phyloP scores from a whole-genome alignment of 1,140 invertebrate genomes.

The Battus philenor region DNA sequence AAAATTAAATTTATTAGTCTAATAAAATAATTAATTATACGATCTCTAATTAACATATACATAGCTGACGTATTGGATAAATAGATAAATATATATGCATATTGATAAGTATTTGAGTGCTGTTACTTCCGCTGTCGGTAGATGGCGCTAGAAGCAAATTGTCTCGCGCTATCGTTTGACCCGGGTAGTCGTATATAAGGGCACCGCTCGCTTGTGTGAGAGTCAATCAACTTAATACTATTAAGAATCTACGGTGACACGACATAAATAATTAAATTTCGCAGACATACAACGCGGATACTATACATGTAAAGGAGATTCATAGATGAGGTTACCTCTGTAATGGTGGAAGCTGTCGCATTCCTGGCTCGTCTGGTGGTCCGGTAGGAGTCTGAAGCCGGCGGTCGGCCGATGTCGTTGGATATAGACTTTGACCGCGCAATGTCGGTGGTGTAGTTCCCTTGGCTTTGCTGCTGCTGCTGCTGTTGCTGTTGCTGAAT shows the following conservation, averaged over 20 bases:
- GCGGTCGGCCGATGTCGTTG: constrained; percentile 73
- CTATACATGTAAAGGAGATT: constrained; percentile 1
- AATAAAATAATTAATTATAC: no score
- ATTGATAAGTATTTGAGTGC: no score
- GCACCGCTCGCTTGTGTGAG: no score
- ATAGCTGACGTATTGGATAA: no score
- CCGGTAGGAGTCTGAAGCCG: constrained; percentile 37
- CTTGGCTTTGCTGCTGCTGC: constrained; percentile 32
- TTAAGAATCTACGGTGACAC: neutral
- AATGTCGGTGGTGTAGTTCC: constrained; percentile 55
- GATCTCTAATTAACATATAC: no score
- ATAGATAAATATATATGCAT: no score
- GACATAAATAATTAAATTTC: constrained; percentile 1
- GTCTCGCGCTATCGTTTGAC: no score
- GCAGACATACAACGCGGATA: constrained; percentile 10
- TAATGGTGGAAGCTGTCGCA: constrained; percentile 48
- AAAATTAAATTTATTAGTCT: no score
- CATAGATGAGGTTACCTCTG: constrained; percentile 48
- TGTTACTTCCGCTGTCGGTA: no score
- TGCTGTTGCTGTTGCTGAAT: constrained; percentile 53
- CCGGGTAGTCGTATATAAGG: no score
- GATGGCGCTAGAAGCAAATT: no score
- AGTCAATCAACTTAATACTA: no score
- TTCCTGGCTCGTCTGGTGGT: constrained; percentile 50
- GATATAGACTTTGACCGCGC: constrained; percentile 75